Conservation (phyloP, 1,140 invertebrate genomes). For the Piezodorus guildinii region DNA sequence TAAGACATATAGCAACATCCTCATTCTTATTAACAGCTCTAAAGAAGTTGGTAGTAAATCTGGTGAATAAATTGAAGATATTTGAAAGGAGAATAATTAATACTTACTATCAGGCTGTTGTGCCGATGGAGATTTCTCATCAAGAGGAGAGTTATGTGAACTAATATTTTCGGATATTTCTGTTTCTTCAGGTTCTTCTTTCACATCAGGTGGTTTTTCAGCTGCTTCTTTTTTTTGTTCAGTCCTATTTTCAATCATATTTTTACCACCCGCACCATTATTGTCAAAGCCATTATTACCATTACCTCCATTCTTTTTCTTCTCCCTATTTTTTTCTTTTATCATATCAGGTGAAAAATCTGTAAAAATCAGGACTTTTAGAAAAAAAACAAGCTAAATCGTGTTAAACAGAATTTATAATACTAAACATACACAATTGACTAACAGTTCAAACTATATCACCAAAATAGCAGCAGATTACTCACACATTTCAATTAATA, state of each 20-base stretch:
- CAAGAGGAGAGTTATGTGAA: slow-evolving; percentile 23
- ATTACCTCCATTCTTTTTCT: slow-evolving; percentile 19
- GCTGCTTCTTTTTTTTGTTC: slow-evolving; percentile 16
- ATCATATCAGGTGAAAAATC: slow-evolving; percentile 20
- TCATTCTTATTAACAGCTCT: no score
- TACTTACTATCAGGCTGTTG: slow-evolving; percentile 14
- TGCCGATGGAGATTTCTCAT: slow-evolving; percentile 23
- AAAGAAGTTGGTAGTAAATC: no score
- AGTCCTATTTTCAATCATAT: slow-evolving; percentile 7
- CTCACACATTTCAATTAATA: no score
- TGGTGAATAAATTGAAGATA: no score
- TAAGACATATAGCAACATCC: no score
- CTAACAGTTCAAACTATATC: no score
- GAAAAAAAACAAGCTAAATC: neutral
- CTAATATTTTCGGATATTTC: slow-evolving; percentile 12
- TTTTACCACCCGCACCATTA: slow-evolving; percentile 13
- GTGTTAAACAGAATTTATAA: neutral
- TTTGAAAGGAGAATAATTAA: neutral
- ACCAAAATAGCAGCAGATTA: no score
- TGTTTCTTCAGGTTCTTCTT: slow-evolving; percentile 23
- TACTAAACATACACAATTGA: no score
- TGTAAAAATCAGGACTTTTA: neutral
- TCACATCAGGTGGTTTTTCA: slow-evolving; percentile 23
- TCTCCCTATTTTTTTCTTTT: slow-evolving; percentile 24
- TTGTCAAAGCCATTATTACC: slow-evolving; percentile 18